A percentile compares a stretch with the other conserved stretches of the same genome.
Conservation (phyloP, 53 echinoderm and acorn worm species). For the Mesocentrotus franciscanus region DNA sequence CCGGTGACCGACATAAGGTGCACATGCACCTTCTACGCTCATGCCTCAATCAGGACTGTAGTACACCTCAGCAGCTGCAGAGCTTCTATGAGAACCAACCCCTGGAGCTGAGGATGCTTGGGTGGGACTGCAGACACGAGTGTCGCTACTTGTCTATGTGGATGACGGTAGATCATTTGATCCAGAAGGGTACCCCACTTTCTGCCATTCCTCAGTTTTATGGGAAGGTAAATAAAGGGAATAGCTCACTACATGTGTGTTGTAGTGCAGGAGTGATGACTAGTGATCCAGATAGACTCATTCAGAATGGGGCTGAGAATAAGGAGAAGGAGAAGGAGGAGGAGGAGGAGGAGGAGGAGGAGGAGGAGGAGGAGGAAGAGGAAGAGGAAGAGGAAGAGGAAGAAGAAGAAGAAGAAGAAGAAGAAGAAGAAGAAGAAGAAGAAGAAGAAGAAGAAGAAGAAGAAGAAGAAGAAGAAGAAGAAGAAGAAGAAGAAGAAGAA, state of each 20-base stretch:
- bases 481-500: too few species aligned
- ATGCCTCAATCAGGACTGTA: conserved; percentile 81
- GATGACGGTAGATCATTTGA: conserved; percentile 71
- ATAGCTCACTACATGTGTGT: neutral
- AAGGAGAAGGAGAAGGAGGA: too few species aligned
- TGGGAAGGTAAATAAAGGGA: conserved; percentile 82
- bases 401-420: too few species aligned
- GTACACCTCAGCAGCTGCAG: conserved; percentile 44
- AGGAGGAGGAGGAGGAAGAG: too few species aligned
- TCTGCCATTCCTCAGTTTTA: conserved; percentile 82
- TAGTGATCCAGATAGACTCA: too few species aligned
- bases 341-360: too few species aligned
- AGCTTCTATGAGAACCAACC: conserved; percentile 74
- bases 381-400: too few species aligned
- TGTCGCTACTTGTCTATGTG: conserved; percentile 90
- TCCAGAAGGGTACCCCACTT: neutral
- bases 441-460: too few species aligned
- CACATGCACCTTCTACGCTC: conserved; percentile 67
- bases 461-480: too few species aligned
- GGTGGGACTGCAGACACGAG: conserved; percentile 86
- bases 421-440: too few species aligned
- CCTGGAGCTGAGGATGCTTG: conserved; percentile 65
- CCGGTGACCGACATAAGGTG: neutral
- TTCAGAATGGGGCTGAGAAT: too few species aligned
- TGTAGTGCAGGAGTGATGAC: too few species aligned